Conservation (phyloP, 2,888 invertebrate species). For the Brachypalpus laphriformis region DNA sequence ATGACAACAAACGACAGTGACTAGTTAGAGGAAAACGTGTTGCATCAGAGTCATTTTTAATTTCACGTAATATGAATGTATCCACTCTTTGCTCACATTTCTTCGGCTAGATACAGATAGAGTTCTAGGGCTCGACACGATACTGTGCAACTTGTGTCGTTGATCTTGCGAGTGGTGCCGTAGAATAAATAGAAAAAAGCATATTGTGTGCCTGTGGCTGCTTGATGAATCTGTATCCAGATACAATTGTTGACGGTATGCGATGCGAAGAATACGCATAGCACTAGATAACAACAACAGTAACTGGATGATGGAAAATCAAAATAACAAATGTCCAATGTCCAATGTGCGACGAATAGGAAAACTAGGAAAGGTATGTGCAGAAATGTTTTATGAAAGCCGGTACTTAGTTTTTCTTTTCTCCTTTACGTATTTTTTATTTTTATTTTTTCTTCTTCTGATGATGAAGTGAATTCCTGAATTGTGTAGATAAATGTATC, state of each 20-base stretch:
- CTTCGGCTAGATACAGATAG: neutral
- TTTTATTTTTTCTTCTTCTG: neutral
- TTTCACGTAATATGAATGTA: conserved; percentile 59
- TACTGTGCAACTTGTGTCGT: conserved; percentile 51
- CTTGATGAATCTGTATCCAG: conserved; percentile 39
- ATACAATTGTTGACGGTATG: conserved; percentile 36
- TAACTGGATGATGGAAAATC: conserved; percentile 44
- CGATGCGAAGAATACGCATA: conserved; percentile 29
- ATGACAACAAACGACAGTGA: conserved; percentile 40
- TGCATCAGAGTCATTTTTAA: conserved; percentile 50
- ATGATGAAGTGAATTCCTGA: conserved; percentile 44
- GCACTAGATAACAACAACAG: conserved; percentile 21
- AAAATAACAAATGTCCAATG: conserved; percentile 37
- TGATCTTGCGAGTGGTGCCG: conserved; percentile 41
- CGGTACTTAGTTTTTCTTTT: conserved; percentile 2
- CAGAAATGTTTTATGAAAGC: conserved; percentile 38
- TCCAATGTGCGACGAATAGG: conserved; percentile 20
- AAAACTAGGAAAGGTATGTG: conserved; percentile 4
- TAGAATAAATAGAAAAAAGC: conserved; percentile 1
- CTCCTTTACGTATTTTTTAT: neutral
- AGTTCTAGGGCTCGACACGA: neutral
- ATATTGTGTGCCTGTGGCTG: conserved; percentile 12
- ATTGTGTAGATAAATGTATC: conserved; percentile 31
- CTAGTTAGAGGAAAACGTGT: conserved; percentile 41
- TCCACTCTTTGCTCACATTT: conserved; percentile 39